Conservation (phyloP, 2,888 invertebrate species). For the Ennomos quercinarius region DNA sequence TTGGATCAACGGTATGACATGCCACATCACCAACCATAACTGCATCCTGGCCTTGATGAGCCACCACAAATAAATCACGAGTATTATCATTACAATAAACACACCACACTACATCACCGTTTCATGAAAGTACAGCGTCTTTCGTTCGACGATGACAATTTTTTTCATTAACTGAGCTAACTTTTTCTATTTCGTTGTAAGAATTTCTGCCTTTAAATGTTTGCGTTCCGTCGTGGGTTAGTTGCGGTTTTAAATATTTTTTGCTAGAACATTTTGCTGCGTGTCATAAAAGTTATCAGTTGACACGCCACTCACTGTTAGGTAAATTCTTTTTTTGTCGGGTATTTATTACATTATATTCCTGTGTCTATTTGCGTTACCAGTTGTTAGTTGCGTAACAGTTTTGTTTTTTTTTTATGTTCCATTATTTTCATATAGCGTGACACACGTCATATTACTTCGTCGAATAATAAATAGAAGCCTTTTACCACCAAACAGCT, state of each 20-base stretch:
- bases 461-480: slow-evolving; percentile 43
- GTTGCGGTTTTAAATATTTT: slow-evolving; percentile 22
- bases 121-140: slow-evolving; percentile 10
- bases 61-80: slow-evolving; percentile 27
- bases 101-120: slow-evolving; percentile 9
- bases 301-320: slow-evolving; percentile 57
- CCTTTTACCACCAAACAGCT: slow-evolving; percentile 39
- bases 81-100: background rate
- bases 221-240: slow-evolving; percentile 7
- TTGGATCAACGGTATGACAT: slow-evolving; percentile 64
- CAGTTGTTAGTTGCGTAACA: slow-evolving; percentile 55
- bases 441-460: slow-evolving; percentile 58
- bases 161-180: slow-evolving; percentile 6
- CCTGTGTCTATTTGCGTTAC: slow-evolving; percentile 49
- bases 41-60: slow-evolving; percentile 60
- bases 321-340: slow-evolving; percentile 50
- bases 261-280: slow-evolving; percentile 37
- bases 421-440: slow-evolving; percentile 56
- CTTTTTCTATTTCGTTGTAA: slow-evolving; percentile 1
- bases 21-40: slow-evolving; percentile 62
- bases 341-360: slow-evolving; percentile 45
- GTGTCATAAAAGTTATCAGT: slow-evolving; percentile 47
- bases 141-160: slow-evolving; percentile 1
- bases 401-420: slow-evolving; percentile 60
- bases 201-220: slow-evolving; percentile 4